Evolutionary conservation across 1,140 invertebrate species (phyloP), one percentile per base, ranked within the genome.

Genomic region (Drosophila bocki): DNA sequence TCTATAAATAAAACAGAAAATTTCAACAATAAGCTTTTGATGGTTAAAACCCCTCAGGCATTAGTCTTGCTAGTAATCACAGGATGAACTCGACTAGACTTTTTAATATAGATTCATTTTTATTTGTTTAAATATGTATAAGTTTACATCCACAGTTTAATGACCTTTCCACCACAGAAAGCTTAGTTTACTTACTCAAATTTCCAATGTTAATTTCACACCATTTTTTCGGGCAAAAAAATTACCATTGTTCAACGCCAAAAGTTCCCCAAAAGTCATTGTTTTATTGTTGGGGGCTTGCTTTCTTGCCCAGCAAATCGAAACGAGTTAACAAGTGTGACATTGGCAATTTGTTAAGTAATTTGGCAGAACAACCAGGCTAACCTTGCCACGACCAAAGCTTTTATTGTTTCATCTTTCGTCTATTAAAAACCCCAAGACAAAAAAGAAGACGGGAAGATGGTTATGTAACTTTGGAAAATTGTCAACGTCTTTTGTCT

Each of bases 301-400:
- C 50, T 76, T 86, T 82, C 75, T 61, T 56, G 80, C 74, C 57
- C 70, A 88, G 67, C 76, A 83, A 65, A 83, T 86, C 83, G 75
- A 79, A 83, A 87, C 70, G 71, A 74, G 70, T 63, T 83, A 87
- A 76, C 83, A 84, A 87, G 85, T 87, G 85, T 84, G 84, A 84
- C 81, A 90, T 87, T 87, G 85, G 63, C 84, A 80, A 88, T 90
- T 88, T 83, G 84, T 75, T 78, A 75, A 48, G 54, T 68, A 85
- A 90, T 88, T 90, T 69, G 68, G 64, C 54, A 87, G 84, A 87
- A 90, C 83, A 82, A 54, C 72, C 48, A 35, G 45, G 22, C 39
- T 22, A 50, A 33, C 39, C 32, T 51, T 50, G 41, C n/a, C 42
- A n/a, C 26, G 9, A 5, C 48, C 48, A 11, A 33, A 11, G 35